These are phyloP conservation scores for Micromys minutus DNA, from an alignment of 2,113 vertebrate species.

Conservation along the genomic window DNA sequence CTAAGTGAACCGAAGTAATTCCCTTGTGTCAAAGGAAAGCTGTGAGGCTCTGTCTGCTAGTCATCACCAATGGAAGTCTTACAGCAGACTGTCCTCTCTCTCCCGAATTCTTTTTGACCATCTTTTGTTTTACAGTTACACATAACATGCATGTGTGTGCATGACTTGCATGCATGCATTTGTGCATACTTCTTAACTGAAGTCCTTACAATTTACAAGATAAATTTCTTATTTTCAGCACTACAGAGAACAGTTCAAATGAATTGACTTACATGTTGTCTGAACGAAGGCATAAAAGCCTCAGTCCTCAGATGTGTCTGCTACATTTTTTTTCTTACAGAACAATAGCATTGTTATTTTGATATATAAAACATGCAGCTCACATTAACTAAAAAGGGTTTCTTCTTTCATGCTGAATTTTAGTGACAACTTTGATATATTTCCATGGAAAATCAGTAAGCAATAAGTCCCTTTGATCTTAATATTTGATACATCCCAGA, in stretches of 20 bases:
- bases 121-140: conserved; percentile 22
- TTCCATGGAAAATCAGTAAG: neutral
- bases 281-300: conserved; percentile 7
- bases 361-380: neutral
- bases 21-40: neutral
- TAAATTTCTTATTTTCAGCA: conserved; percentile 48
- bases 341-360: conserved; percentile 21
- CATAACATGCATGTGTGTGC: neutral
- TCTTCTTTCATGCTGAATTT: conserved; percentile 23
- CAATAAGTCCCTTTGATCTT: neutral
- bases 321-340: conserved; percentile 2
- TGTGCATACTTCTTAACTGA: conserved; percentile 1
- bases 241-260: conserved; percentile 48
- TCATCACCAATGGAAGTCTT: neutral
- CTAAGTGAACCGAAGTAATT: neutral
- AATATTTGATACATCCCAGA: conserved; percentile 36
- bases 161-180: neutral
- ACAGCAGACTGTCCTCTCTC: neutral
- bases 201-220: conserved; percentile 20
- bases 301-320: neutral
- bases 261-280: neutral
- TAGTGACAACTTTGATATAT: neutral
- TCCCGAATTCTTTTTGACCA: neutral
- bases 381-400: neutral
- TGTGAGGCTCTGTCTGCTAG: neutral